These are phyloP conservation scores for Cryptocephalus moraei DNA, from an alignment of 2,888 invertebrate genomes.

Conservation along the genomic window DNA sequence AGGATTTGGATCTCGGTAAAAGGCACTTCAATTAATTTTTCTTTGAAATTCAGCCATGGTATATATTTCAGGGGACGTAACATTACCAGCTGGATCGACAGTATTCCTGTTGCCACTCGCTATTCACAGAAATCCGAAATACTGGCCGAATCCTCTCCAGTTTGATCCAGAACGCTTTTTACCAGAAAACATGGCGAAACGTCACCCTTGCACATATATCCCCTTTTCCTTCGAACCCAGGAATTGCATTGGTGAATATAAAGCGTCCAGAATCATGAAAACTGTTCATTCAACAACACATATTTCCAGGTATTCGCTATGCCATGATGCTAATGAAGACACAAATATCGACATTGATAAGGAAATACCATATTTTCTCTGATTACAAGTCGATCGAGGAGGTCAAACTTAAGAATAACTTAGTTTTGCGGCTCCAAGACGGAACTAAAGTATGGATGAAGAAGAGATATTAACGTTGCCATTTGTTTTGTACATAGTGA, in stretches of 20 bases:
- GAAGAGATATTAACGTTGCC: too few species aligned
- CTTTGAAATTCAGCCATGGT: too few species aligned
- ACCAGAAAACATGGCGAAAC: not conserved
- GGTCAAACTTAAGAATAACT: not conserved
- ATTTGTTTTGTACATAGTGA: too few species aligned
- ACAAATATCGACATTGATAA: not conserved
- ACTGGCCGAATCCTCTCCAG: not conserved
- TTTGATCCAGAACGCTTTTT: not conserved
- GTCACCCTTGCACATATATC: not conserved
- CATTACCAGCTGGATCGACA: not conserved
- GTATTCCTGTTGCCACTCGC: not conserved
- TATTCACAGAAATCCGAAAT: not conserved
- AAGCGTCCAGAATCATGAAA: too few species aligned
- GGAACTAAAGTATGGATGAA: too few species aligned
- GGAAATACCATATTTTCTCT: not conserved
- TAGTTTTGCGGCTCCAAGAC: too few species aligned
- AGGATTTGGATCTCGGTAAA: constrained; percentile 16
- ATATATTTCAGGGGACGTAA: not conserved
- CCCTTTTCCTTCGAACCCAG: not conserved
- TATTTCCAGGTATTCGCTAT: not conserved
- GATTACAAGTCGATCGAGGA: not conserved
- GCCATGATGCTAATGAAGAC: not conserved
- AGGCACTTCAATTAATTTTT: not conserved
- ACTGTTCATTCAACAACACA: too few species aligned
- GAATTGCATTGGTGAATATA: not conserved